Conservation (phyloP, 2,888 invertebrate genomes). For the Volucella inanis region DNA sequence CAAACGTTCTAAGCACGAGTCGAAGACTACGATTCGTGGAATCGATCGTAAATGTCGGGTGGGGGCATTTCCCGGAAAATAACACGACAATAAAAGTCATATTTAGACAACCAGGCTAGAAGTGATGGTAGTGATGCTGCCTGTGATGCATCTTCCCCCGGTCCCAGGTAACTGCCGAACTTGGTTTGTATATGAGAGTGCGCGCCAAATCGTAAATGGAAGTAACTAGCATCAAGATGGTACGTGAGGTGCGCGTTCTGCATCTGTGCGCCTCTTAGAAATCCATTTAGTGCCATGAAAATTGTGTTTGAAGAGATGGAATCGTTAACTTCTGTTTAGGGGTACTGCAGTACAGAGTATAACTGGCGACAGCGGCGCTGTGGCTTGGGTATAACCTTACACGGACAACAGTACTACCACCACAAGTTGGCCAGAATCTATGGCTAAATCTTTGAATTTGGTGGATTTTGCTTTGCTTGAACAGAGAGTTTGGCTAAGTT, state of each 20-base stretch:
- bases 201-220: slow-evolving; percentile 71
- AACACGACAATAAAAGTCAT: slow-evolving; percentile 74
- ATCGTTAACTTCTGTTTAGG: slow-evolving; percentile 70
- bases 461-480: slow-evolving; percentile 29
- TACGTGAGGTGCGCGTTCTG: slow-evolving; percentile 69
- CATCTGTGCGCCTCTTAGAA: slow-evolving; percentile 61
- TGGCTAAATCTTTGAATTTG: slow-evolving; percentile 64
- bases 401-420: slow-evolving; percentile 2
- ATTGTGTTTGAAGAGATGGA: slow-evolving; percentile 68
- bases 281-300: slow-evolving; percentile 70
- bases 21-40: slow-evolving; percentile 61
- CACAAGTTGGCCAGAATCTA: slow-evolving; percentile 40
- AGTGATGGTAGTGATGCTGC: slow-evolving; percentile 55
- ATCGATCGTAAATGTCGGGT: slow-evolving; percentile 74
- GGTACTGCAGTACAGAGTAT: background rate
- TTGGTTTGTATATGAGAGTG: slow-evolving; percentile 21
- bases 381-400: slow-evolving; percentile 26
- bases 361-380: background rate
- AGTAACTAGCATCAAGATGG: slow-evolving; percentile 71
- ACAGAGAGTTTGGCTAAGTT: slow-evolving; percentile 22
- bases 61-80: slow-evolving; percentile 73
- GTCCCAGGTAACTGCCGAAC: slow-evolving; percentile 4
- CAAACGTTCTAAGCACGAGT: slow-evolving; percentile 72
- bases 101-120: slow-evolving; percentile 68
- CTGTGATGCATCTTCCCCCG: slow-evolving; percentile 23